Conservation (phyloP, 2,888 invertebrate species). For the Megastigmus dorsalis region DNA sequence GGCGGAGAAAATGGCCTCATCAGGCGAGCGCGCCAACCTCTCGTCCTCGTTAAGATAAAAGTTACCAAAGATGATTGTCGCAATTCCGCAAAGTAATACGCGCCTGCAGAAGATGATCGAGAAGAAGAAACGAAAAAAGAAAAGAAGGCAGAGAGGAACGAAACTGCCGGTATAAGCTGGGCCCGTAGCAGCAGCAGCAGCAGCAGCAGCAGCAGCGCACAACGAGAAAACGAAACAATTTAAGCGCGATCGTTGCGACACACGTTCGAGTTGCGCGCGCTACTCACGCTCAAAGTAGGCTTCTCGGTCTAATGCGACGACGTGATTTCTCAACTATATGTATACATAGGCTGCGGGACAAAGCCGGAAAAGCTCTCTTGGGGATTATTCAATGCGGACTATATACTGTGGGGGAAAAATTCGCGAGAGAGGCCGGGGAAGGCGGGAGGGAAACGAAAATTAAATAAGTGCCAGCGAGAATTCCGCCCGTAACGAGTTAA, state of each 20-base stretch:
- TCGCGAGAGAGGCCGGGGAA: no score
- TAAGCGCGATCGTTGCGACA: conserved; percentile 15
- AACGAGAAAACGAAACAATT: background rate
- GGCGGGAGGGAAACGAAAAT: no score
- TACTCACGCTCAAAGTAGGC: conserved; percentile 13
- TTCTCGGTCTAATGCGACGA: conserved; percentile 14
- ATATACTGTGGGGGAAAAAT: no score
- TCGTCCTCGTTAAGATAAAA: conserved; percentile 15
- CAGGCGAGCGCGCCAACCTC: no score
- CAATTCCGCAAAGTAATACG: conserved; percentile 20
- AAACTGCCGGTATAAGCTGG: no score
- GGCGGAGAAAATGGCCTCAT: background rate
- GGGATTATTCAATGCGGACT: no score
- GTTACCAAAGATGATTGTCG: conserved; percentile 7
- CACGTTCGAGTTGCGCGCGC: conserved; percentile 5
- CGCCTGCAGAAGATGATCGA: no score
- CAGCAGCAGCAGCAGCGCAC: background rate
- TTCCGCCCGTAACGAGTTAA: no score
- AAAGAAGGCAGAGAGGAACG: background rate
- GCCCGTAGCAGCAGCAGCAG: no score
- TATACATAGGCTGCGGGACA: no score
- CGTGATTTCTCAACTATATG: conserved; percentile 29
- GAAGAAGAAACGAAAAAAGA: background rate
- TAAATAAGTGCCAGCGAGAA: no score
- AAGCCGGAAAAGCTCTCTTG: conserved; percentile 16